These are phyloP conservation scores for Daktulosphaira vitifoliae DNA, from an alignment of 1,140 invertebrate species.

Conservation along the genomic window DNA sequence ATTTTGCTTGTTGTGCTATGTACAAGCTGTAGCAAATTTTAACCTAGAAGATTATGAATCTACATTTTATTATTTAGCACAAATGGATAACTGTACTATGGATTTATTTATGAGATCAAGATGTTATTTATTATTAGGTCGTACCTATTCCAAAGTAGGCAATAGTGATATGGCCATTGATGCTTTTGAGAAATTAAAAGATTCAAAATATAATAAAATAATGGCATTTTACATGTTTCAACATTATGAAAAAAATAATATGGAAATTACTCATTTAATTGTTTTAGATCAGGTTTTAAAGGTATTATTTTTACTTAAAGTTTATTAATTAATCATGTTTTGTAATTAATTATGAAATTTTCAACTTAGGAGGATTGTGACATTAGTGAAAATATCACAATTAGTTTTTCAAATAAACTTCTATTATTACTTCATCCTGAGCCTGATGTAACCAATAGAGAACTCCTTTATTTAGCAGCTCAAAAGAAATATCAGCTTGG, in stretches of 20 bases:
- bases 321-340: too few species aligned
- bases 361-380: neutral
- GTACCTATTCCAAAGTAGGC: constrained; percentile 1
- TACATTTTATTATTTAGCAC: constrained; percentile 21
- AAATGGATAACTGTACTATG: constrained; percentile 8
- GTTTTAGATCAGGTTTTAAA: constrained; percentile 4
- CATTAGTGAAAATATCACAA: neutral
- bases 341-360: too few species aligned
- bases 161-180: constrained; percentile 2
- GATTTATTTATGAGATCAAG: constrained; percentile 14
- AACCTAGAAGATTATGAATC: constrained; percentile 2
- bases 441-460: constrained; percentile 4
- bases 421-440: constrained; percentile 6
- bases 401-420: neutral
- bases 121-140: constrained; percentile 10
- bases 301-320: constrained; percentile 4
- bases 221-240: constrained; percentile 19
- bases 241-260: constrained; percentile 13
- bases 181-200: constrained; percentile 20
- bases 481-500: constrained; percentile 5
- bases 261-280: constrained; percentile 11
- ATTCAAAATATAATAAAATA: neutral
- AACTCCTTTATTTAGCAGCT: constrained; percentile 8
- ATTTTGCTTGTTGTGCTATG: constrained; percentile 3
- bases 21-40: constrained; percentile 9